Evolutionary conservation across 1,140 invertebrate species (phyloP), one percentile per base, ranked within the genome.

Genomic region (Philopotamus ludificatus): DNA sequence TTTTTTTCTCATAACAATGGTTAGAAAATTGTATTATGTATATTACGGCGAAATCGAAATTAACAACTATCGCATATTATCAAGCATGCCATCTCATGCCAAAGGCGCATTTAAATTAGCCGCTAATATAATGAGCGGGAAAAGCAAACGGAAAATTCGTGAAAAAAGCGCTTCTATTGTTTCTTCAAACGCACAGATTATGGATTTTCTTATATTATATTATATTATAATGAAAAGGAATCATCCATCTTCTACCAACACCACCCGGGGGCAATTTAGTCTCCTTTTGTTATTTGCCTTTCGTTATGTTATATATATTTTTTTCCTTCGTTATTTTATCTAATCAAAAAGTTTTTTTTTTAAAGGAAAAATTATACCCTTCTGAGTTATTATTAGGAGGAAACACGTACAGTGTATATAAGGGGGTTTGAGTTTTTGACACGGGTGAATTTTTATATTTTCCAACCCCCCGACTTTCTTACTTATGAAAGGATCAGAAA

Each of bases 351-450:
- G 76, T 81, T 81, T 80, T 79, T 68, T 63, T 59, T 53, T 60
- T 79, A 79, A 78, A 77, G 76, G 77, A 81, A 78, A 81, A 80
- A 80, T 79, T 79, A 81, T 80, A 72, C 79, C 74, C 75, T 70
- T 67, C 68, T 61, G 63, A 67, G 54, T 79, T 81, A 81, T 81
- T 80, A 81, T 79, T 76, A 81, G 77, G 76, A 26, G 39, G 67
- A 66, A 77, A 79, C 79, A 79, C 76, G 76, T 77, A 73, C 50
- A 67, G 72, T 74, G 75, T 74, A n/a, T n/a, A n/a, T n/a, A n/a
- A n/a, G n/a, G 76, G 76, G 75, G 68, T 18, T 20, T 21, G 22
- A 41, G 15, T 53, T 16, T 28, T 1, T 39, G 22, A 23, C 15
- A 23, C 20, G 51, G n/a, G 3, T 42, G 18, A 16, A 47, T 47